Evolutionary conservation across 2,113 vertebrate species (phyloP), one percentile per base, ranked within the genome.

Genomic region (Forbesichthys papilliferus): DNA sequence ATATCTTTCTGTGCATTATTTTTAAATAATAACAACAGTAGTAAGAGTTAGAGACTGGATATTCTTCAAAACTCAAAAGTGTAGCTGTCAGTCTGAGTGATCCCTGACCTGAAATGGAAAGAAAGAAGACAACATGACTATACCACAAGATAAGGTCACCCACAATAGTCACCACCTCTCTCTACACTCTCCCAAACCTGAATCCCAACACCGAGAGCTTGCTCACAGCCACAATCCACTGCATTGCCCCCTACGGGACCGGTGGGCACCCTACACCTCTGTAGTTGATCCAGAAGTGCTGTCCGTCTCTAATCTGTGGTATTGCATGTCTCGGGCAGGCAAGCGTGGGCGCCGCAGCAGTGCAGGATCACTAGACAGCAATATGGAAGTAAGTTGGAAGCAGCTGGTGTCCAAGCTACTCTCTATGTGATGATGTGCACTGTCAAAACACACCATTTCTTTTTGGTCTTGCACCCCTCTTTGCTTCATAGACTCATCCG

Each of bases 321-420:
- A 94, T 98, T 98, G 96, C 96, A 98, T 99, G 96, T 99, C 94
- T 96, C 95, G 97, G 96, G 95, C 97, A 99, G 97, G 97, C 94
- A 98, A 98, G 95, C 95, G 97, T 90, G 97, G 97, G 92, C 95
- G 97, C 77, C 95, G 97, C 94, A 97, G 96, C 97, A 99, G 97
- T 96, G 97, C 97, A 94, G 97, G 97, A 99, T 99, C 97, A 92
- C 96, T 99, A 98, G 97, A 98, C 95, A 99, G 97, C 96, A 98
- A 96, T 98, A 95, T 99, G 95, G 96, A 99, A 97, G 97, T 98
- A 98, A 98, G 97, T 98, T 96, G 95, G 95, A 96, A 95, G 95
- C 87, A 89, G 93, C 93, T 91, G 93, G 90, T 92, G 91, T 93
- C 92, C 93, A 85, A 91, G 94, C 95, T 92, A 93, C 93, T 95